These are phyloP conservation scores for Cyphomyrus plagiostoma DNA, from an alignment of 2,113 vertebrate species.

Conservation along the genomic window DNA sequence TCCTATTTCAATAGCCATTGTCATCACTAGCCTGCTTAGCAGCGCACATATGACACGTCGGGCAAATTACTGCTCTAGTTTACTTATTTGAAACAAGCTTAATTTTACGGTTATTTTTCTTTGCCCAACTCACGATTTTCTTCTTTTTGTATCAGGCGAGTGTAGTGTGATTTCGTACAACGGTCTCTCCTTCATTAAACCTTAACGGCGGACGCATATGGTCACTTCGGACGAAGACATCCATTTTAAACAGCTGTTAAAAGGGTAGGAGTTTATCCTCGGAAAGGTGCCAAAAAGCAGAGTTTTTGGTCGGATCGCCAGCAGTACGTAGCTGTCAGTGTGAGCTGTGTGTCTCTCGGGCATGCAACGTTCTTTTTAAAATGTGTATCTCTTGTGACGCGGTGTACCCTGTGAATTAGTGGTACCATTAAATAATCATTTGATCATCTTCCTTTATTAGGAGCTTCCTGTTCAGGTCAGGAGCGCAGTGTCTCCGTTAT, in stretches of 20 bases:
- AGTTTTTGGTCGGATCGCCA: background rate
- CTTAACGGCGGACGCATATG: background rate
- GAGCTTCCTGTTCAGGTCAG: background rate
- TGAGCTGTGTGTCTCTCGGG: background rate
- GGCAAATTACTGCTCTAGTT: background rate
- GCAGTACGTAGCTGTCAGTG: background rate
- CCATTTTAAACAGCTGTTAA: conserved; percentile 7
- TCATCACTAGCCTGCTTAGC: background rate
- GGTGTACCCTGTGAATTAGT: background rate
- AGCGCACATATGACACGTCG: background rate
- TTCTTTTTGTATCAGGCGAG: background rate
- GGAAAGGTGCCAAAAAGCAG: background rate
- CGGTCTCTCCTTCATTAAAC: background rate
- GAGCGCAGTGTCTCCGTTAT: background rate
- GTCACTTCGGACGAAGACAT: background rate
- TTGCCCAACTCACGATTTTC: background rate
- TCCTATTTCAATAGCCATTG: background rate
- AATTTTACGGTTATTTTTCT: background rate
- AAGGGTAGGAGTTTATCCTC: background rate
- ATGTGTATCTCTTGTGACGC: background rate
- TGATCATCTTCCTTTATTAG: background rate
- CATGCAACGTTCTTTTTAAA: background rate
- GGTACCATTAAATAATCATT: background rate
- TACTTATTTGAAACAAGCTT: background rate
- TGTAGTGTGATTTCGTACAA: background rate